Evolutionary conservation across 2,113 vertebrate species (phyloP), one percentile per base, ranked within the genome.

Genomic region (Aldabrachelys gigantea): DNA sequence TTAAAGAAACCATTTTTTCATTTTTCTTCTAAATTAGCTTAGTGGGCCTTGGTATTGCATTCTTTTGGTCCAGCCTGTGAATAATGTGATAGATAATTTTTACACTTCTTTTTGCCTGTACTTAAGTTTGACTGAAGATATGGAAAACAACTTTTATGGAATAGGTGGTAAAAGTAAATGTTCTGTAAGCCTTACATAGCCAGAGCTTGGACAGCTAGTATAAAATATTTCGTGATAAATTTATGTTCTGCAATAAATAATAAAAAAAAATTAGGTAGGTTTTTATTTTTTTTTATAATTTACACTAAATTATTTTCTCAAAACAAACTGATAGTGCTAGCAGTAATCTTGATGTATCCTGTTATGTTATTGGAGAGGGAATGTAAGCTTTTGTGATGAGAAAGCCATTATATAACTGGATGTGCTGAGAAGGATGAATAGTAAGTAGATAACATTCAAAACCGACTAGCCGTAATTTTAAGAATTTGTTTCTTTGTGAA

Each of bases 111-210:
- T 93, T 95, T 97, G 93, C 93, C 94, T 95, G 81, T 96, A 97
- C 94, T 98, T 98, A 97, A 96, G 89, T 98, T 97, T 96, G 91
- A 98, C 94, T 95, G 96, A 97, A 98, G 97, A 98, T 96, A 98
- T 22, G 94, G 98, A 98, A 98, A 98, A 98, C 98, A 98, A 98
- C 94, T 98, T 98, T 98, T 98, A 98, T 96, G 89, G 95, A 92
- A 94, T 94, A 95, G 97, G 95, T 97, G 97, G 96, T 98, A 98
- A 98, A 98, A 98, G 96, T 97, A 98, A 98, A 98, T 98, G 97
- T 98, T 98, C 98, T 98, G 96, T 98, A 97, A 98, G 96, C 65
- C 49, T 91, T 91, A 96, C 87, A 75, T 80, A 93, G 80, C 84
- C 95, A 96, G 84, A 94, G 96, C 38, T 52, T 95, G 93, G 97